Conservation (phyloP, 1,140 invertebrate genomes). For the Sinella curviseta region DNA sequence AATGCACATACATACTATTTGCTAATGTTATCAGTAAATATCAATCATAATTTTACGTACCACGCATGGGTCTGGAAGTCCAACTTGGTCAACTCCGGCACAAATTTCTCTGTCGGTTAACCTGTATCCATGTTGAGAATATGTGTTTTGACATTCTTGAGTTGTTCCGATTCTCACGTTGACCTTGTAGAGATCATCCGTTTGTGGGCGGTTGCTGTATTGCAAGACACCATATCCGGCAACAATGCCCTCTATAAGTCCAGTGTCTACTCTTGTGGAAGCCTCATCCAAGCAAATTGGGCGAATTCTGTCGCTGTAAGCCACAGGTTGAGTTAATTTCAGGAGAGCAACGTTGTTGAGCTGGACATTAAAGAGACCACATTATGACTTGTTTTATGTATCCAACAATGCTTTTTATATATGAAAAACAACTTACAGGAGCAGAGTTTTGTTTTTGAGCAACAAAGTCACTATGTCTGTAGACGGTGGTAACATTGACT, state of each 20-base stretch:
- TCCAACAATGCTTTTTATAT: too few relatives aligned
- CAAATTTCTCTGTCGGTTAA: slow-evolving; percentile 35
- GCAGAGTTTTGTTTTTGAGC: slow-evolving; percentile 19
- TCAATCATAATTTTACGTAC: neutral
- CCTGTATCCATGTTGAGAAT: slow-evolving; percentile 18
- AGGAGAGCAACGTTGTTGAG: slow-evolving; percentile 32
- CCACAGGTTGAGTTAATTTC: slow-evolving; percentile 13
- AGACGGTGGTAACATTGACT: slow-evolving; percentile 37
- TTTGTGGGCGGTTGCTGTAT: slow-evolving; percentile 25
- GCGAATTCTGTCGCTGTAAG: slow-evolving; percentile 14
- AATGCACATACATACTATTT: too few relatives aligned
- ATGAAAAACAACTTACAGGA: neutral
- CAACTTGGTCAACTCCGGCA: slow-evolving; percentile 10
- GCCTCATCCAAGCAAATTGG: slow-evolving; percentile 40
- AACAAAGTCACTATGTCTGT: slow-evolving; percentile 29
- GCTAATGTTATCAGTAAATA: too few relatives aligned
- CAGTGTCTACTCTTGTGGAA: slow-evolving; percentile 24
- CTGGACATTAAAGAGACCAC: neutral
- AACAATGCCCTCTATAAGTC: slow-evolving; percentile 33
- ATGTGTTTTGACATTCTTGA: slow-evolving; percentile 33
- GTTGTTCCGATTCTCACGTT: slow-evolving; percentile 25
- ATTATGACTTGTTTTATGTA: neutral
- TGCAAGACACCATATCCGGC: slow-evolving; percentile 32
- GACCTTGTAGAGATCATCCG: slow-evolving; percentile 27
- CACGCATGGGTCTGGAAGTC: slow-evolving; percentile 4